phyloP scores from a whole-genome alignment of 2,113 vertebrate species.

The Lepus timidus region DNA sequence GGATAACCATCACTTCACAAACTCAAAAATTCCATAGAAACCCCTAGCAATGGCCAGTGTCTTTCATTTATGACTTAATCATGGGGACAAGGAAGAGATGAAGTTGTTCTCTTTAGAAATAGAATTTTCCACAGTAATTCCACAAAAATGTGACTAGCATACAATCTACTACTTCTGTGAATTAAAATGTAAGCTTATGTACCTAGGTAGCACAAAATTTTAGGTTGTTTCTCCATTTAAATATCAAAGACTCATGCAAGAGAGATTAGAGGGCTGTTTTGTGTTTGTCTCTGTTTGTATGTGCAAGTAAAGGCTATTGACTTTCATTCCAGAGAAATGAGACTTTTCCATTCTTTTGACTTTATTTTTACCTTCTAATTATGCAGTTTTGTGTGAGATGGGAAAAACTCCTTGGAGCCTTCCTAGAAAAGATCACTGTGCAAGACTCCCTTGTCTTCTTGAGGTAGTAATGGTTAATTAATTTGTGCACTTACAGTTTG shows the following conservation, averaged over 20 bases:
- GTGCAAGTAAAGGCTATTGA: conserved; percentile 39
- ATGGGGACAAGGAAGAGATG: neutral
- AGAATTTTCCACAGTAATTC: conserved; percentile 11
- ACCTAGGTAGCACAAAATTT: conserved; percentile 47
- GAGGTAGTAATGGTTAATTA: conserved; percentile 84
- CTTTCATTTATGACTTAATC: neutral
- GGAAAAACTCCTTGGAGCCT: conserved; percentile 71
- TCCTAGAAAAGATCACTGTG: conserved; percentile 78
- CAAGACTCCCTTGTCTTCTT: conserved; percentile 64
- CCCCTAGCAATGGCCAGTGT: neutral
- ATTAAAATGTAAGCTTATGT: conserved; percentile 48
- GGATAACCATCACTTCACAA: neutral
- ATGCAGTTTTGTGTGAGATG: conserved; percentile 69
- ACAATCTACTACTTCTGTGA: conserved; percentile 20
- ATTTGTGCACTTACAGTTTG: conserved; percentile 76
- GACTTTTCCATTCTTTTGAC: conserved; percentile 57
- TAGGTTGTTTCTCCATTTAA: conserved; percentile 57
- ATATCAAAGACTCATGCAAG: neutral
- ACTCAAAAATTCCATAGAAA: neutral
- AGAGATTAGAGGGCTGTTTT: conserved; percentile 2
- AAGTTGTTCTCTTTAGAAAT: conserved; percentile 33
- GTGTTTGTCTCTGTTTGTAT: conserved; percentile 42
- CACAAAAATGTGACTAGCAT: conserved; percentile 20
- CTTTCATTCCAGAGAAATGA: conserved; percentile 71
- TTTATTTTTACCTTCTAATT: conserved; percentile 72